Conservation (phyloP, 1,140 invertebrate genomes). For the Zaprionus tsacasi region DNA sequence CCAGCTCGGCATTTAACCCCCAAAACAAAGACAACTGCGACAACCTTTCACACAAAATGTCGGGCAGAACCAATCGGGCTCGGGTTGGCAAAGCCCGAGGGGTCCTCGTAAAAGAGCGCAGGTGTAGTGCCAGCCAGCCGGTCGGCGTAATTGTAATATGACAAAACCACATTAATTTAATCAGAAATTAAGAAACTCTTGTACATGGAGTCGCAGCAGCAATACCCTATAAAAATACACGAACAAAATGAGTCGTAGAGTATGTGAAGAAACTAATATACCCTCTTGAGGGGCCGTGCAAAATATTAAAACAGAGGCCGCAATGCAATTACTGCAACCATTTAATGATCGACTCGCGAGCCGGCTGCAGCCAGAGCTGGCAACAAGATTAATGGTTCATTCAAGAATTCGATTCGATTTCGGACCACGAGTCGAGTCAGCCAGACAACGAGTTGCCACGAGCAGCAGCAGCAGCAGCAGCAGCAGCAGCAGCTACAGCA, state of each 20-base stretch:
- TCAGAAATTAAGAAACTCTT: conserved; percentile 34
- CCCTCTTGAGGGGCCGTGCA: conserved; percentile 21
- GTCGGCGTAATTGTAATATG: conserved; percentile 75
- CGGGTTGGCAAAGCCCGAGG: conserved; percentile 17
- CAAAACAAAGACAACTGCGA: conserved; percentile 20
- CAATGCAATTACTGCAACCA: conserved; percentile 75
- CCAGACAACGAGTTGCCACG: conserved; percentile 35
- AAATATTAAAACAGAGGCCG: conserved; percentile 30
- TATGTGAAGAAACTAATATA: background rate
- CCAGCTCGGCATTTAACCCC: background rate
- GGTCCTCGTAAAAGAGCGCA: conserved; percentile 47
- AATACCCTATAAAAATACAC: background rate
- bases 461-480: conserved; percentile 34
- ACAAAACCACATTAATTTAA: conserved; percentile 73
- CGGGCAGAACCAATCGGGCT: conserved; percentile 46
- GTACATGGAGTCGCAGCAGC: background rate
- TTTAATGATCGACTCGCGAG: conserved; percentile 66
- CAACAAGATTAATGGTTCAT: conserved; percentile 81
- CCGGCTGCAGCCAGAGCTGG: conserved; percentile 56
- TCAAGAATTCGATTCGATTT: conserved; percentile 82
- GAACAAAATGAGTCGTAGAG: too few species aligned
- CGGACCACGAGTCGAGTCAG: conserved; percentile 25
- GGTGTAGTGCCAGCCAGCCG: conserved; percentile 68
- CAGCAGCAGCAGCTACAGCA: conserved; percentile 51
- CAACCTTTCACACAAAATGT: conserved; percentile 47